Percentiles rank a stretch among this genome's conserved stretches.
These are phyloP conservation scores for Ceyx melanurus DNA, from an alignment of 2,113 vertebrate genomes.

Conservation along the genomic window DNA sequence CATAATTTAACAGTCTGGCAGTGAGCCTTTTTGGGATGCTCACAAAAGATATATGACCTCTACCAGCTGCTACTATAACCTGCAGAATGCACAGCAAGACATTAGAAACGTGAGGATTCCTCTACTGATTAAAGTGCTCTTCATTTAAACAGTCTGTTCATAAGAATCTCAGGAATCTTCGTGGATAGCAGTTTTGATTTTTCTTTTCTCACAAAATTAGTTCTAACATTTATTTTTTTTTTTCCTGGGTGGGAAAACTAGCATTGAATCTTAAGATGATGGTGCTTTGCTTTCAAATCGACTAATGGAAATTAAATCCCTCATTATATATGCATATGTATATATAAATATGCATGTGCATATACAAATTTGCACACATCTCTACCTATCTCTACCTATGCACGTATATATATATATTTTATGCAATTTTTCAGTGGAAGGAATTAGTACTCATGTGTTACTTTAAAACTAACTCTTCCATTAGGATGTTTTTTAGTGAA, in stretches of 20 bases:
- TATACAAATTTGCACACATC: background rate
- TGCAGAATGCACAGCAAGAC: slow-evolving; percentile 86
- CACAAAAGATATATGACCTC: slow-evolving; percentile 89
- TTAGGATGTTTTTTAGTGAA: background rate
- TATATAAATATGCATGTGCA: background rate
- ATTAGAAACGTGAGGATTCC: slow-evolving; percentile 84
- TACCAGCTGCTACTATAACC: slow-evolving; percentile 89
- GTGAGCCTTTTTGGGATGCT: slow-evolving; percentile 86
- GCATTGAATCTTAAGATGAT: slow-evolving; percentile 10
- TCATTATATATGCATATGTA: slow-evolving; percentile 18
- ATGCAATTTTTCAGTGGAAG: background rate
- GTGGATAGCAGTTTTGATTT: slow-evolving; percentile 73
- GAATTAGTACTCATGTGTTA: background rate
- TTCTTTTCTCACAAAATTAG: slow-evolving; percentile 68
- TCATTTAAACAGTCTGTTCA: slow-evolving; percentile 81
- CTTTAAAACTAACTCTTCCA: slow-evolving; percentile 16
- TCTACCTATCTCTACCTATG: background rate
- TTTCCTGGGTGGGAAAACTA: background rate
- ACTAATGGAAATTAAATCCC: slow-evolving; percentile 62
- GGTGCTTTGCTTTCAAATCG: slow-evolving; percentile 55
- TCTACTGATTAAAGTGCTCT: slow-evolving; percentile 86
- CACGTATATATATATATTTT: background rate
- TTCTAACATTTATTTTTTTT: slow-evolving; percentile 43
- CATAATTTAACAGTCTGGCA: slow-evolving; percentile 90
- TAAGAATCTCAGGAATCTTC: slow-evolving; percentile 80